Conservation (phyloP, 37 sponge, comb jelly and placozoan species). For the Theonella swinhoei region DNA sequence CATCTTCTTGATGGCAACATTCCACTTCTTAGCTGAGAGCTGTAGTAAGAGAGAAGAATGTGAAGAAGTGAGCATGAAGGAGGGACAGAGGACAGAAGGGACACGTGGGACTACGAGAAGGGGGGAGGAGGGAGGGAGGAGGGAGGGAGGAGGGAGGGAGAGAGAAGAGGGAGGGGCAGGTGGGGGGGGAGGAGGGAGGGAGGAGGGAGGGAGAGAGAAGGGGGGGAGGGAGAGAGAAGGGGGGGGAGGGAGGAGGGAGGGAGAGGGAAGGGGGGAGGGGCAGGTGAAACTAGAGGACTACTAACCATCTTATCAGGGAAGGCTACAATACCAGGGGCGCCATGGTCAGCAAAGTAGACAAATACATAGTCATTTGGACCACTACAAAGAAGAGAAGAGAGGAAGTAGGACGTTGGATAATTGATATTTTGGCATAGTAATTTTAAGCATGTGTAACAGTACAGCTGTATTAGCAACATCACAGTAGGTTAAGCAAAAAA, state of each 20-base stretch:
- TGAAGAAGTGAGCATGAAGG: not conserved
- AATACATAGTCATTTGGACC: constrained; percentile 74
- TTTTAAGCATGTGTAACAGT: not conserved
- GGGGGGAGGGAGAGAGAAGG: constrained; percentile 1
- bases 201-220: constrained; percentile 18
- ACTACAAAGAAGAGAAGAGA: constrained; percentile 28
- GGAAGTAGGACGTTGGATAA: not conserved
- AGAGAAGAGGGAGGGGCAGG: not conserved
- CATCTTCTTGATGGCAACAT: constrained; percentile 42
- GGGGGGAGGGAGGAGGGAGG: constrained; percentile 27
- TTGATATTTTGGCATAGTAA: not conserved
- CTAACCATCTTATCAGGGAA: constrained; percentile 68
- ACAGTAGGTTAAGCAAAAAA: not conserved
- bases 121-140: constrained; percentile 9
- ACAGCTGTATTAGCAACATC: not conserved
- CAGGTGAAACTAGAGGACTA: not conserved
- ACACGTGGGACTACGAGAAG: too few relatives aligned
- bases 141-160: constrained; percentile 26
- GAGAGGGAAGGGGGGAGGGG: not conserved
- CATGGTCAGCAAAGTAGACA: constrained; percentile 84
- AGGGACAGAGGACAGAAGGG: not conserved
- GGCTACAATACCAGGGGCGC: constrained; percentile 75
- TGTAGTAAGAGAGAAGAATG: constrained; percentile 1
- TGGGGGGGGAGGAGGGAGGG: not conserved
- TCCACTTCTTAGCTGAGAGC: constrained; percentile 47